Evolutionary conservation across 2,888 invertebrate species (phyloP).

Genomic region (Drosophila subsilvestris): DNA sequence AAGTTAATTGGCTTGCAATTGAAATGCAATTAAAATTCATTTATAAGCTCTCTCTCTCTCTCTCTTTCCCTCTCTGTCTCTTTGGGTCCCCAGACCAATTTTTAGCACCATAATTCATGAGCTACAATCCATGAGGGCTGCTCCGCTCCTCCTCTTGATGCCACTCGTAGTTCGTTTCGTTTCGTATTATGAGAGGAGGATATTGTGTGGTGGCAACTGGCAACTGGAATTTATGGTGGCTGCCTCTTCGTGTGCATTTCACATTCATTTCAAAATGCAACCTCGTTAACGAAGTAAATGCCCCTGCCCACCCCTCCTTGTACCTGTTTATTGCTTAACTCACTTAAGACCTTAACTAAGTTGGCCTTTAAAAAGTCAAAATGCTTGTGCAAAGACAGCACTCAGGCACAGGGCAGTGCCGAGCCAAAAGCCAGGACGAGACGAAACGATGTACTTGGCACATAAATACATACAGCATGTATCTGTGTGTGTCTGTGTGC

Average conservation of each 20-base stretch:
- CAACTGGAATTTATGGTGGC: conserved; percentile 46
- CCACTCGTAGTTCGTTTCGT: too few species aligned
- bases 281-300: conserved; percentile 62
- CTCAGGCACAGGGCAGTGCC: conserved; percentile 21
- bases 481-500: conserved; percentile 3
- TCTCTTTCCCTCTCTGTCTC: conserved; percentile 1
- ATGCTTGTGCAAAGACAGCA: conserved; percentile 27
- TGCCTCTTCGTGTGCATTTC: conserved; percentile 72
- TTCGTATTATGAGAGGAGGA: conserved; percentile 43
- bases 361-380: conserved; percentile 76
- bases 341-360: conserved; percentile 49
- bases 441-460: conserved; percentile 17
- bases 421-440: conserved; percentile 46
- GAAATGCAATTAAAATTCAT: conserved; percentile 72
- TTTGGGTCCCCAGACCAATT: conserved; percentile 40
- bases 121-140: conserved; percentile 14
- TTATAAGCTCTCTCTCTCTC: conserved; percentile 48
- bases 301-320: conserved; percentile 1
- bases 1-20: conserved; percentile 71
- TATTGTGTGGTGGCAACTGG: neutral
- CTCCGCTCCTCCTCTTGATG: conserved; percentile 16
- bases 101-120: conserved; percentile 63
- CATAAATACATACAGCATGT: conserved; percentile 3
- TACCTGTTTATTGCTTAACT: conserved; percentile 43
- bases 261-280: conserved; percentile 72